Base-by-base conservation (phyloP, 2,113 vertebrate genomes). In the Cairina moschata region DNA sequence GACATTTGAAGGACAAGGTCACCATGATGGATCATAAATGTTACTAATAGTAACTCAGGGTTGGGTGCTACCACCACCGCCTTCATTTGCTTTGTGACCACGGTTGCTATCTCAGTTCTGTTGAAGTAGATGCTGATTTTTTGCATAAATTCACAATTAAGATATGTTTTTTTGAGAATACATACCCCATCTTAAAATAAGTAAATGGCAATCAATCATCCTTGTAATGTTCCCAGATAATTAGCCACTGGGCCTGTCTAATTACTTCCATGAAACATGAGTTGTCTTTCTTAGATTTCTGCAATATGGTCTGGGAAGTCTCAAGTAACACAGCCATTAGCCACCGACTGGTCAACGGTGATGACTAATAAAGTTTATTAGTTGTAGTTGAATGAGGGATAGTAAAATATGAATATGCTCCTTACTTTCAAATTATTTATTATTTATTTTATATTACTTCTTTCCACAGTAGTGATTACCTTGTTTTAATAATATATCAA, bases 231-330 rank as follows among this genome's bases (percentile, higher is more conserved):
- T 97, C 98, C 95, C 94, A 97, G 98, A 98, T 98, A 98, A 99
- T 98, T 99, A 98, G 98, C 96, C 97, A 83, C 97, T 98, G 97
- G 98, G 95, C 97, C 97, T 95, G 98, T 97, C 98, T 98, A 98
- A 98, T 99, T 98, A 98, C 98, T 98, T 97, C 97, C 96, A 96
- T 98, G 98, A 99, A 99, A 99, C 97, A 91, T 96, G 98, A 99
- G 98, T 98, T 96, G 79, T 96, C 90, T 93, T 94, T 98, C 97
- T 98, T 97, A 96, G 93, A 96, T 98, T 98, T 98, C 98, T 98
- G 97, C 97, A 97, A 98, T 97, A 98, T 96, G 97, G 97, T 97
- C 98, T 97, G 97, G 97, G 97, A 96, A 97, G 96, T 98, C 98
- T 99, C 98, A 98, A 93, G 97, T 98, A 97, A 98, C 98, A 97